Conservation (phyloP, 2,888 invertebrate genomes). For the Habrosyne pyritoides region DNA sequence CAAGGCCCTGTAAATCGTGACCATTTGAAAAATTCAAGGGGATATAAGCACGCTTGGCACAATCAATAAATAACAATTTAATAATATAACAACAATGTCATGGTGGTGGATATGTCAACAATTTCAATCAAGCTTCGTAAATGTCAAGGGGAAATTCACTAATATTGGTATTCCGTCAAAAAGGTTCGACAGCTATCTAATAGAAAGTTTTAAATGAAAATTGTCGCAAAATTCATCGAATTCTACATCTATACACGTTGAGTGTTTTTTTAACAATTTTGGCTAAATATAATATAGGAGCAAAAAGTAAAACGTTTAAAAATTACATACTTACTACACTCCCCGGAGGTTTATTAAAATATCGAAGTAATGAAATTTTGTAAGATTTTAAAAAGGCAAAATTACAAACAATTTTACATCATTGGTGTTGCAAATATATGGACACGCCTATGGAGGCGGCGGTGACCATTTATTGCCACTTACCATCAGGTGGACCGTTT, state of each 20-base stretch:
- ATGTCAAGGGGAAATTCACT: neutral
- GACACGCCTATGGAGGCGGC: no score
- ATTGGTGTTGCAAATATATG: no score
- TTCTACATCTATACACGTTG: neutral
- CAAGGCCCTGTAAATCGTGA: neutral
- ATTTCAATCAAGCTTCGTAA: neutral
- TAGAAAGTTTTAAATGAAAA: neutral
- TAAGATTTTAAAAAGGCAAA: no score
- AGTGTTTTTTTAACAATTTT: neutral
- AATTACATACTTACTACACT: no score
- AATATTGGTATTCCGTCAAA: neutral
- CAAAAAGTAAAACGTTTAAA: no score
- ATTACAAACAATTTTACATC: no score
- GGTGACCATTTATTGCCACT: no score
- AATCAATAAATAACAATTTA: conserved; percentile 9
- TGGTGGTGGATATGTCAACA: neutral
- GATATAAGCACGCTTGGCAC: conserved; percentile 14
- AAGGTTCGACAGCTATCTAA: neutral
- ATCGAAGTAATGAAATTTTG: no score
- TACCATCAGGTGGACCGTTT: no score
- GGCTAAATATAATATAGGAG: no score
- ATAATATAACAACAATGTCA: neutral
- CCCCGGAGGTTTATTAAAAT: no score
- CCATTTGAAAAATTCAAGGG: conserved; percentile 23
- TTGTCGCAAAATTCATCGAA: neutral